Conservation (phyloP, 2,113 vertebrate genomes). For the Sinosuthora webbiana region DNA sequence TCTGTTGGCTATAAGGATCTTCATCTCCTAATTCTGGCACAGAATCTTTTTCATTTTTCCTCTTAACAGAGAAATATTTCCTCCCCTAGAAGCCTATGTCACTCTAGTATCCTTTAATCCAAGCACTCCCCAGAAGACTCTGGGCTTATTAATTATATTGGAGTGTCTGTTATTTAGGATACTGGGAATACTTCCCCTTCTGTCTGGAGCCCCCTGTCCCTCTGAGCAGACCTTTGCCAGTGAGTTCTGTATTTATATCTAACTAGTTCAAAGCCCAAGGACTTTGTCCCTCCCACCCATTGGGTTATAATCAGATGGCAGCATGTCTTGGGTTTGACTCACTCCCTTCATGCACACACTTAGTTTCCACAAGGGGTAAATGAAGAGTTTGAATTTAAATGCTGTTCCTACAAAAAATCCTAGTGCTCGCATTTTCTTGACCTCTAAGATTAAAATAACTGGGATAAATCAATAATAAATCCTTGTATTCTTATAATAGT, state of each 20-base stretch:
- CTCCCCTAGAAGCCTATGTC: background rate
- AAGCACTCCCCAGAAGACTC: background rate
- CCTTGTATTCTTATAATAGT: background rate
- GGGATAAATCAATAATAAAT: background rate
- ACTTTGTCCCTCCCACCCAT: slow-evolving; percentile 16
- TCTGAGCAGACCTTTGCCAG: background rate
- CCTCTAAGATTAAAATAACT: background rate
- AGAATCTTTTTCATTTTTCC: background rate
- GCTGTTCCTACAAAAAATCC: background rate
- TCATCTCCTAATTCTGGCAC: background rate
- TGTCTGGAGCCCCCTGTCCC: background rate
- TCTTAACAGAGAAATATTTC: background rate
- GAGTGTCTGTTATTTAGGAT: background rate
- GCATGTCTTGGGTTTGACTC: slow-evolving; percentile 26
- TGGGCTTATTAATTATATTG: background rate
- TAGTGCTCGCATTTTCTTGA: background rate
- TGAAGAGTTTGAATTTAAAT: background rate
- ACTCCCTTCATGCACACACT: background rate
- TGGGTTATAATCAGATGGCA: slow-evolving; percentile 17
- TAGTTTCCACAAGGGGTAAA: background rate
- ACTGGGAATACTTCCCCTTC: background rate
- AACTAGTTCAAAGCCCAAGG: slow-evolving; percentile 13
- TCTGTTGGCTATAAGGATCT: background rate
- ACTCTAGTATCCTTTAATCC: background rate
- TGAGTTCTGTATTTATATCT: slow-evolving; percentile 14